phyloP scores from a whole-genome alignment of 2,888 invertebrate genomes.

The Nebria salina region DNA sequence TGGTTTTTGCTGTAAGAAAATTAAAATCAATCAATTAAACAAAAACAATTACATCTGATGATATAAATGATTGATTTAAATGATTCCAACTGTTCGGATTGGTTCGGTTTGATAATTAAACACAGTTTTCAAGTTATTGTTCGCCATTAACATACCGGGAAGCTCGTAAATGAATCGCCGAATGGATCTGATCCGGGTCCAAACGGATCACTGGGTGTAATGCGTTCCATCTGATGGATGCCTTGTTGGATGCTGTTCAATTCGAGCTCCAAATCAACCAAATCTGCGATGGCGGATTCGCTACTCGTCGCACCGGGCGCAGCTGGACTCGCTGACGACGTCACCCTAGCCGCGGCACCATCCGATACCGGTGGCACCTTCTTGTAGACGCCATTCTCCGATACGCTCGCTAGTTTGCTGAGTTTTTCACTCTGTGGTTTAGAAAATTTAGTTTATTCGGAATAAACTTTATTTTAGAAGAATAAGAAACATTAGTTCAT shows the following conservation, averaged over 20 bases:
- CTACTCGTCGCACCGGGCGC: slow-evolving; percentile 58
- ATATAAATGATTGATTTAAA: neutral
- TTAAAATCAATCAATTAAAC: neutral
- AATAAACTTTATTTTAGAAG: neutral
- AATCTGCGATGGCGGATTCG: slow-evolving; percentile 80
- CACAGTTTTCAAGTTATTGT: slow-evolving; percentile 42
- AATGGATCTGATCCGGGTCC: slow-evolving; percentile 75
- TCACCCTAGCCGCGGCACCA: slow-evolving; percentile 28
- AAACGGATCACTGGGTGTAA: slow-evolving; percentile 76
- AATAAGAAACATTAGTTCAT: neutral
- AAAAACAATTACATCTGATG: neutral
- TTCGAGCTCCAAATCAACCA: slow-evolving; percentile 89
- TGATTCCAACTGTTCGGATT: slow-evolving; percentile 1
- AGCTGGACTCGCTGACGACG: slow-evolving; percentile 49
- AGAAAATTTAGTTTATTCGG: slow-evolving; percentile 13
- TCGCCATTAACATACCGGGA: slow-evolving; percentile 57
- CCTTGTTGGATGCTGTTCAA: slow-evolving; percentile 86
- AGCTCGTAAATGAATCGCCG: slow-evolving; percentile 77
- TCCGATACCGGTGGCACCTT: slow-evolving; percentile 35
- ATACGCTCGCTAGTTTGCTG: slow-evolving; percentile 50
- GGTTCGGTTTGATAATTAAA: neutral
- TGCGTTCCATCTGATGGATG: slow-evolving; percentile 87
- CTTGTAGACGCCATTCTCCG: slow-evolving; percentile 53
- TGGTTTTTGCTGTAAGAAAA: slow-evolving; percentile 51
- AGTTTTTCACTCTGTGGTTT: slow-evolving; percentile 39